phyloP scores from a whole-genome alignment of 2,113 vertebrate species.

The Ailuropoda melanoleuca region DNA sequence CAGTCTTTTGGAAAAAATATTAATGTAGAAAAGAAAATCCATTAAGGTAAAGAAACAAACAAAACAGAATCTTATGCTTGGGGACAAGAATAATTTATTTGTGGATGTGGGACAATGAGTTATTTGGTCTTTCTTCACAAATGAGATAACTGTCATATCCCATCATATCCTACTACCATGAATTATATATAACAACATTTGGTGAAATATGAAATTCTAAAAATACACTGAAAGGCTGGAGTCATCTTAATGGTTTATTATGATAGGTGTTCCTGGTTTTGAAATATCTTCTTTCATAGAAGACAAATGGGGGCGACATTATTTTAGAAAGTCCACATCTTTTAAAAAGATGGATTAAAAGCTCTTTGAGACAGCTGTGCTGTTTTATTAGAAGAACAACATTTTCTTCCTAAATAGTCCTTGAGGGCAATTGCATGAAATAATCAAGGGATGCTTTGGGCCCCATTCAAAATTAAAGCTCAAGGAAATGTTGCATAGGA shows the following conservation, averaged over 20 bases:
- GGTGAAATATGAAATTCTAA: conserved; percentile 80
- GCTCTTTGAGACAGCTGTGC: conserved; percentile 63
- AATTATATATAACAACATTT: conserved; percentile 78
- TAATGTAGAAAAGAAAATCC: conserved; percentile 60
- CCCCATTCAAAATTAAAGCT: conserved; percentile 36
- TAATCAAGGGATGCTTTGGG: conserved; percentile 33
- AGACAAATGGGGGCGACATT: conserved; percentile 77
- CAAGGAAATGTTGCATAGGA: not conserved
- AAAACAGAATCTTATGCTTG: conserved; percentile 55
- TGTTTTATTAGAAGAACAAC: conserved; percentile 68
- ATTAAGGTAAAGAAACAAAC: conserved; percentile 71
- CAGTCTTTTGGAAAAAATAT: conserved; percentile 57
- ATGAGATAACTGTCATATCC: conserved; percentile 71
- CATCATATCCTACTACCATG: conserved; percentile 66
- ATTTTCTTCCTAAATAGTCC: conserved; percentile 76
- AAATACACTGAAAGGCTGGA: conserved; percentile 78
- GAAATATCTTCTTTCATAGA: conserved; percentile 75
- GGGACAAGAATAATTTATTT: conserved; percentile 76
- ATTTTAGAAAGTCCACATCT: conserved; percentile 80
- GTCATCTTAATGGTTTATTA: conserved; percentile 81
- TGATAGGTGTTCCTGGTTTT: conserved; percentile 74
- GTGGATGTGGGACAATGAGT: conserved; percentile 65
- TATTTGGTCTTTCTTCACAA: conserved; percentile 71
- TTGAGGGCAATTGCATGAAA: conserved; percentile 50
- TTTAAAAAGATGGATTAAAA: conserved; percentile 80